Base-by-base conservation (phyloP, 2,888 invertebrate genomes). In the Oscheius sp. region DNA sequence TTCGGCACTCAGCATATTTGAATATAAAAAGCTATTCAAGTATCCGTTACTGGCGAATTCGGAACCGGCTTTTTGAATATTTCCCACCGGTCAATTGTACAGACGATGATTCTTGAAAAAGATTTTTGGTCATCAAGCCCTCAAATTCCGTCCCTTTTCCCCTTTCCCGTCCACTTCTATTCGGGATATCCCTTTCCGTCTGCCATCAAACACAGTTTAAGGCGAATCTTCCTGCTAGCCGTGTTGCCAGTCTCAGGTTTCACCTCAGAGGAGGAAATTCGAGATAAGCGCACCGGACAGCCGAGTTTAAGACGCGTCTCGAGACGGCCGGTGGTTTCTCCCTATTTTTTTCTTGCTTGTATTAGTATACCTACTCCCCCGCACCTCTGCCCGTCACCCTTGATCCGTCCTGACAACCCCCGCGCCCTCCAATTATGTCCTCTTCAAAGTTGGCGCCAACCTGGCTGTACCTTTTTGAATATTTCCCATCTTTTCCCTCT, bases 351-450 rank as follows among this genome's bases (percentile, higher is more conserved):
- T n/a, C n/a, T n/a, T n/a, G n/a, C n/a, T n/a, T n/a, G n/a, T n/a
- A n/a, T n/a, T n/a, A n/a, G 35, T 53, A 21, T 23, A 53, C 25
- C 21, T 23, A 53, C 53, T 35, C 35, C 59, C 2, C 1, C 41
- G 13, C 16, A 7, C 12, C 35, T 35, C 27, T 29, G n/a, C 59
- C 18, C 35, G 35, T 35, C 35, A 35, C 35, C 35, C 29, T 35
- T 66, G 66, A 66, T 66, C 66, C 52, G 66, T 35, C 27, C 29
- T 66, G 66, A 66, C 66, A 66, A 49, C 52, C 27, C 27, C 25
- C 49, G 52, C 52, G n/a, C 49, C n/a, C 66, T 66, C 66, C 66
- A 66, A 66, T 66, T 66, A 66, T 66, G 66, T 66, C 66, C 66
- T 66, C 66, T 61, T 52, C 63, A 63, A 63, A 63, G 23, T 66